Percentiles rank a stretch among this genome's conserved stretches.
These are phyloP conservation scores for Malurus cyaneus DNA, from an alignment of 2,113 vertebrate genomes.

Conservation along the genomic window DNA sequence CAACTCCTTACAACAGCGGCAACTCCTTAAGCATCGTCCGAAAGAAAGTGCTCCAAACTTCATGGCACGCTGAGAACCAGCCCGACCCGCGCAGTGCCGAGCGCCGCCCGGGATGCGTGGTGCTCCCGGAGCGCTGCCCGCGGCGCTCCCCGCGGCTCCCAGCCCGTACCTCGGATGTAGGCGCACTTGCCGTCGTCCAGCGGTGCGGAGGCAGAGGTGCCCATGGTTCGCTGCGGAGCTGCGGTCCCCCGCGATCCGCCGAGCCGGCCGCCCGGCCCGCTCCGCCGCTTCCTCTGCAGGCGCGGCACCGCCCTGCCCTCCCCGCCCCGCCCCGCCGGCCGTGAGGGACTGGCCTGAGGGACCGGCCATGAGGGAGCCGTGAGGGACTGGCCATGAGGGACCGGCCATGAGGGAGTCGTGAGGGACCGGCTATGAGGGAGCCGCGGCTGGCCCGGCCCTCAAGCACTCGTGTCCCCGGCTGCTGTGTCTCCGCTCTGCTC, in stretches of 20 bases:
- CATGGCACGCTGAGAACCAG: fast-evolving
- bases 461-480: fast-evolving
- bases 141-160: not conserved
- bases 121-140: not conserved
- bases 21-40: not conserved
- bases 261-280: not conserved
- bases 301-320: not conserved
- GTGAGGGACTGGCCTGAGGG: too few relatives aligned
- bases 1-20: fast-evolving
- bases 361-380: too few relatives aligned
- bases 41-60: not conserved
- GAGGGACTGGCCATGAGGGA: too few relatives aligned
- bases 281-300: not conserved
- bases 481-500: not conserved
- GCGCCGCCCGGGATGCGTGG: not conserved
- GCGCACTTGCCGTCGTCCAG: slow-evolving; percentile 84
- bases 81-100: not conserved
- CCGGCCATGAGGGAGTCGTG: too few relatives aligned
- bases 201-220: slow-evolving; percentile 80
- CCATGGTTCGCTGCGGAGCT: slow-evolving; percentile 73
- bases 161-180: slow-evolving; percentile 83
- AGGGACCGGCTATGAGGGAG: too few relatives aligned
- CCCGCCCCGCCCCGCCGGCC: not conserved
- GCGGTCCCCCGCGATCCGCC: not conserved
- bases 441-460: not conserved